phyloP scores from a whole-genome alignment of 1,140 invertebrate genomes.

The Micrasema minimum region DNA sequence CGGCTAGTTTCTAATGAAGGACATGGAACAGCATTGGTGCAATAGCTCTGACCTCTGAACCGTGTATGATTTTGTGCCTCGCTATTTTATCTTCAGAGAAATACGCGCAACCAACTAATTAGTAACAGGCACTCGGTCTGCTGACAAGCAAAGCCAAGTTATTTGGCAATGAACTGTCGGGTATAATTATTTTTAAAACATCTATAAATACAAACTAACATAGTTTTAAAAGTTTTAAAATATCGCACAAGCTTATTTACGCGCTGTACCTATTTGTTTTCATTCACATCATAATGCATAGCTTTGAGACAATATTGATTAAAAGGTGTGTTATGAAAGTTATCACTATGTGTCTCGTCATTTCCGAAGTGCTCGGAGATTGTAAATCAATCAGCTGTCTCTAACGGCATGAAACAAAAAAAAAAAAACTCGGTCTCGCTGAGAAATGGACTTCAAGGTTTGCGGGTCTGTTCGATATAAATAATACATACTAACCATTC shows the following conservation, averaged over 20 bases:
- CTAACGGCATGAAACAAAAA: not conserved
- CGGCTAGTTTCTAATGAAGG: not conserved
- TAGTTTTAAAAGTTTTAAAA: constrained; percentile 1
- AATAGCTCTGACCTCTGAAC: constrained; percentile 23
- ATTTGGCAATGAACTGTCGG: constrained; percentile 22
- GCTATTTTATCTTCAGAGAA: constrained; percentile 20
- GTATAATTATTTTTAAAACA: not conserved
- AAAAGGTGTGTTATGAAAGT: not conserved
- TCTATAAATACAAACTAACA: not conserved
- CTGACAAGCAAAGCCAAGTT: constrained; percentile 4
- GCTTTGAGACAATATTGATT: not conserved
- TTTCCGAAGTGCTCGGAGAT: constrained; percentile 17
- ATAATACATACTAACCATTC: constrained; percentile 38
- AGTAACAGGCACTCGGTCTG: not conserved
- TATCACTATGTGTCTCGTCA: not conserved
- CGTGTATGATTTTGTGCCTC: constrained; percentile 4
- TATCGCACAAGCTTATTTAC: not conserved
- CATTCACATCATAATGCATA: not conserved
- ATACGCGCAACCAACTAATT: constrained; percentile 7
- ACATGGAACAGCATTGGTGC: not conserved
- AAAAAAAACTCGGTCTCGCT: constrained; percentile 22
- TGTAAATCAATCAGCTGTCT: constrained; percentile 31
- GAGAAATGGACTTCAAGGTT: constrained; percentile 33
- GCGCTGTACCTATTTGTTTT: too few relatives aligned
- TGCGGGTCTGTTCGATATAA: constrained; percentile 11